Percentiles rank a stretch among this genome's conserved stretches.
Conservation (phyloP, 2,888 invertebrate species). For the Chesias legatella region DNA sequence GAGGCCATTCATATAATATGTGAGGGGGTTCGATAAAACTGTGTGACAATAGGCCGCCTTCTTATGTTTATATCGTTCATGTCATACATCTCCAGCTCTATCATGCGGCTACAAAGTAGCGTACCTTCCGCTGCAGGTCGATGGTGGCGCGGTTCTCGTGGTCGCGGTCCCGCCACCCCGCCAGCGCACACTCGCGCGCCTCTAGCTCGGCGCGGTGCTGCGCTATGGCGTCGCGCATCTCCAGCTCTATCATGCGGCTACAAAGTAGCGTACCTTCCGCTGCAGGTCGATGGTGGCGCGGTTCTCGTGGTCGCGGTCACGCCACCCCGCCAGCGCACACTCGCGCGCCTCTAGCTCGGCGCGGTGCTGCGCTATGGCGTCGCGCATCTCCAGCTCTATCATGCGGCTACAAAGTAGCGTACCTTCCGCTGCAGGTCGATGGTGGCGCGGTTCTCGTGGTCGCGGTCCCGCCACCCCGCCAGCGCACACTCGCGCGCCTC, state of each 20-base stretch:
- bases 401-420: constrained; percentile 86
- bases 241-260: constrained; percentile 97
- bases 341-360: constrained; percentile 91
- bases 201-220: constrained; percentile 91
- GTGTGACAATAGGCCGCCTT: too few relatives aligned
- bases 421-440: constrained; percentile 76
- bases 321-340: constrained; percentile 83
- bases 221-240: constrained; percentile 94
- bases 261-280: constrained; percentile 56
- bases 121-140: constrained; percentile 76
- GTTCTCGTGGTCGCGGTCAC: constrained; percentile 86
- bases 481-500: constrained; percentile 88
- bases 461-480: constrained; percentile 87
- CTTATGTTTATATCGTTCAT: too few relatives aligned
- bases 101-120: constrained; percentile 87
- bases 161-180: constrained; percentile 88
- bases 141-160: constrained; percentile 73
- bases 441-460: constrained; percentile 78
- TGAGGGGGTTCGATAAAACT: too few relatives aligned
- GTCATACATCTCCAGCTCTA: constrained; percentile 96
- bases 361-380: constrained; percentile 91
- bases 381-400: constrained; percentile 96
- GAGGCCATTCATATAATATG: too few relatives aligned
- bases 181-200: constrained; percentile 87
- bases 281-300: constrained; percentile 73